These are phyloP conservation scores for Branchipolynoe longqiensis DNA, from an alignment of 2,888 invertebrate species.

Conservation along the genomic window DNA sequence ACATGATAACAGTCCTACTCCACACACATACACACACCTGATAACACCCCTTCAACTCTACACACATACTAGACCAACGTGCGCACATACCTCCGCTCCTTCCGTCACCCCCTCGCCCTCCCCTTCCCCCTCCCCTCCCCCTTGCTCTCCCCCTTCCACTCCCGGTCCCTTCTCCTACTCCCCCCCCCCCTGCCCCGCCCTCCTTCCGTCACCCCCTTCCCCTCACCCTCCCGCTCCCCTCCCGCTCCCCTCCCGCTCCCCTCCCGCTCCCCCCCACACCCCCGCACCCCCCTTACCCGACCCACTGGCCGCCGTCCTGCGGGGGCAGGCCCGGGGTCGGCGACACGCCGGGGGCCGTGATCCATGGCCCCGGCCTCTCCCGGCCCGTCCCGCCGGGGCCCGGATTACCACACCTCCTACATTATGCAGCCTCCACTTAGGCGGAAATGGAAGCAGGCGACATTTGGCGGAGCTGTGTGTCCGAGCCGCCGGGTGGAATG, in stretches of 20 bases:
- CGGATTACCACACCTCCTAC: slow-evolving; percentile 33
- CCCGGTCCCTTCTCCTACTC: too few species aligned
- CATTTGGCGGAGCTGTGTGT: background rate
- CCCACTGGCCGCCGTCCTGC: background rate
- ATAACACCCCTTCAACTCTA: too few species aligned
- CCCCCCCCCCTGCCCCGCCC: background rate
- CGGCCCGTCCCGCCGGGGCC: background rate
- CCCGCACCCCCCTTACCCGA: slow-evolving; percentile 3
- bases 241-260: background rate
- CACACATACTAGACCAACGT: too few species aligned
- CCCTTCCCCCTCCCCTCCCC: too few species aligned
- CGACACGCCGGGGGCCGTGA: slow-evolving; percentile 28
- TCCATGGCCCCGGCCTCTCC: background rate
- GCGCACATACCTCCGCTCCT: too few species aligned
- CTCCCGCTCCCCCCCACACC: background rate
- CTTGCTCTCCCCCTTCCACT: too few species aligned
- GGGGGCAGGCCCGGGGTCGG: background rate
- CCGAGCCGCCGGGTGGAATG: background rate
- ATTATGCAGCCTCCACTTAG: slow-evolving; percentile 57
- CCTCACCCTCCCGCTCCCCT: background rate
- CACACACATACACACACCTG: too few species aligned
- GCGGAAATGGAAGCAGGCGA: slow-evolving; percentile 51
- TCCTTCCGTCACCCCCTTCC: background rate
- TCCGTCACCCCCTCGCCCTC: too few species aligned
- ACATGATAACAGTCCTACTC: too few species aligned